phyloP scores from a whole-genome alignment of 2,113 vertebrate species.

The Perca schrenkii region DNA sequence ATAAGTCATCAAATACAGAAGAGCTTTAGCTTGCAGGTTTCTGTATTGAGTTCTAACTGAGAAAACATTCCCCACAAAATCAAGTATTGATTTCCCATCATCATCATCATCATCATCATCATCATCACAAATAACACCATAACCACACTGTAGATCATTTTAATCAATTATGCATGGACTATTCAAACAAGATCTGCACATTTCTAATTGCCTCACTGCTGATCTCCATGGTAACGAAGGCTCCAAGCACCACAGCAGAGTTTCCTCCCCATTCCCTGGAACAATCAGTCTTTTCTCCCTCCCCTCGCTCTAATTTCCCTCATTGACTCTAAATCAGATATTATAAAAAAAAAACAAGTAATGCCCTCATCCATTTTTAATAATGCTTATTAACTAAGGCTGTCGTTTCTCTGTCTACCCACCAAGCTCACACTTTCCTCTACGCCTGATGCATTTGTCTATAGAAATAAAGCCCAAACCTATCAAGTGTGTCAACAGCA shows the following conservation, averaged over 20 bases:
- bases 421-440: not conserved
- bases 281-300: constrained; percentile 43
- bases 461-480: constrained; percentile 7
- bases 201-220: constrained; percentile 73
- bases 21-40: constrained; percentile 4
- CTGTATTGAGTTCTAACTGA: not conserved
- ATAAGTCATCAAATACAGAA: not conserved
- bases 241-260: constrained; percentile 44
- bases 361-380: constrained; percentile 75
- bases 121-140: not conserved
- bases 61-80: constrained; percentile 30
- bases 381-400: constrained; percentile 65
- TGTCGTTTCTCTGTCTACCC: constrained; percentile 19
- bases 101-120: constrained; percentile 20
- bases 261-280: constrained; percentile 33
- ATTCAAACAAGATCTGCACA: constrained; percentile 67
- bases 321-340: constrained; percentile 76
- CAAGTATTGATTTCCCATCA: constrained; percentile 48
- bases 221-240: constrained; percentile 79
- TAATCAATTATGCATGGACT: constrained; percentile 75
- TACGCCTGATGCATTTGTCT: constrained; percentile 1
- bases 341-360: constrained; percentile 66
- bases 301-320: constrained; percentile 64
- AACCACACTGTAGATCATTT: constrained; percentile 56
- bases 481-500: not conserved